Percentiles rank a stretch among this genome's conserved stretches.
Evolutionary conservation across 2,888 invertebrate genomes (phyloP).

Genomic region (Danaus chrysippus): DNA sequence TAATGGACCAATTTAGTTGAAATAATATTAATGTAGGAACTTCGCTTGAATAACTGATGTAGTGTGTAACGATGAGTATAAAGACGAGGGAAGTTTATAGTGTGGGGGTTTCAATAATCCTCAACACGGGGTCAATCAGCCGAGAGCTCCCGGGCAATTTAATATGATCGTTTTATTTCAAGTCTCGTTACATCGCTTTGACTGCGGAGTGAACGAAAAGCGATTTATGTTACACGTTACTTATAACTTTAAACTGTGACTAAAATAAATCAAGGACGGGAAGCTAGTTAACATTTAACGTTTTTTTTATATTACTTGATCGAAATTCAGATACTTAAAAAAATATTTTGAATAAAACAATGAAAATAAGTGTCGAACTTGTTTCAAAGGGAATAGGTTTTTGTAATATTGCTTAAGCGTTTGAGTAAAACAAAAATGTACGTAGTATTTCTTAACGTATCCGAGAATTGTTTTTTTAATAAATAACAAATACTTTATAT

Average conservation of each 20-base stretch:
- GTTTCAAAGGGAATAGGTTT: too few relatives aligned
- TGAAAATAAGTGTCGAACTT: too few relatives aligned
- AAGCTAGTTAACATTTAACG: too few relatives aligned
- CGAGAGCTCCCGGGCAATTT: slow-evolving; percentile 38
- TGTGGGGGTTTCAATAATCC: slow-evolving; percentile 29
- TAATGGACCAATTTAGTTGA: neutral
- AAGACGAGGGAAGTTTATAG: neutral
- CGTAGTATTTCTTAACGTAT: too few relatives aligned
- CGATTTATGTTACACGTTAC: neutral
- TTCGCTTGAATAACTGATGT: neutral
- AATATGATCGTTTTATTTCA: slow-evolving; percentile 36
- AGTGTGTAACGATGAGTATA: neutral
- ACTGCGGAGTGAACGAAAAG: slow-evolving; percentile 26
- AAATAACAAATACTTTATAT: too few relatives aligned
- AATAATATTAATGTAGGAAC: neutral
- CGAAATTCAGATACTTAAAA: too few relatives aligned
- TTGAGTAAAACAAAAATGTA: too few relatives aligned
- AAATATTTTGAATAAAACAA: too few relatives aligned
- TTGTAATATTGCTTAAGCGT: too few relatives aligned
- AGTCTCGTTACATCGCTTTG: slow-evolving; percentile 31
- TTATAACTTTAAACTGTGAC: neutral
- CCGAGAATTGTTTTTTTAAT: too few relatives aligned
- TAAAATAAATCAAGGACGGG: too few relatives aligned
- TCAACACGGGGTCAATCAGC: slow-evolving; percentile 34
- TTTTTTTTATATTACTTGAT: too few relatives aligned